Percentiles rank a stretch among this genome's conserved stretches.
These are phyloP conservation scores for Bufo gargarizans DNA, from an alignment of 2,113 vertebrate genomes.

Conservation along the genomic window DNA sequence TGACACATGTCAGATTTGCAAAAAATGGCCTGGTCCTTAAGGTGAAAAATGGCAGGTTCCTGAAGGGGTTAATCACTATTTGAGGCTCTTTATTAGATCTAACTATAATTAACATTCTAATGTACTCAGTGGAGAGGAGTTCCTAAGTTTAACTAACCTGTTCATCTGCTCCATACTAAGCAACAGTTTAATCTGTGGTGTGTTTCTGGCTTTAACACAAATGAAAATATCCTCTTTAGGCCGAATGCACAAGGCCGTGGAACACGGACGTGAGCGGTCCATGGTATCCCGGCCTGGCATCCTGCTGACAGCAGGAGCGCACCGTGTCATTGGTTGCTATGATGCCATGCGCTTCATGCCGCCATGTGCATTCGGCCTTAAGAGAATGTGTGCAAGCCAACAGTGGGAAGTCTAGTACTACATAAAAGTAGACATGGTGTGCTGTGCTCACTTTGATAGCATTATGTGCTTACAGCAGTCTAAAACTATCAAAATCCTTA, in stretches of 20 bases:
- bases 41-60: no score
- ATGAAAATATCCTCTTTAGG: no score
- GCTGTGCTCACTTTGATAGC: neutral
- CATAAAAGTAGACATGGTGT: neutral
- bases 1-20: no score
- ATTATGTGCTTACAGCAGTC: neutral
- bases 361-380: no score
- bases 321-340: no score
- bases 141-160: conserved; percentile 16
- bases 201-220: no score
- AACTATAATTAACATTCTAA: conserved; percentile 33
- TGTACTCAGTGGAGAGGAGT: conserved; percentile 30
- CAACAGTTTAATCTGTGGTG: neutral
- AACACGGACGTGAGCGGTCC: no score
- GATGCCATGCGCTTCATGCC: no score
- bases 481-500: neutral
- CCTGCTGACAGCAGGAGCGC: no score
- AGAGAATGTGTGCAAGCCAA: neutral
- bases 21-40: no score
- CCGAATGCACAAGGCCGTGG: no score
- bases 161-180: neutral
- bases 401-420: neutral
- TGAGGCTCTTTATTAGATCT: conserved; percentile 30
- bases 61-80: neutral
- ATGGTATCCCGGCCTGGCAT: no score